Percentiles rank a stretch among this genome's conserved stretches.
phyloP scores from a whole-genome alignment of 2,113 vertebrate genomes.

The Megalops atlanticus region DNA sequence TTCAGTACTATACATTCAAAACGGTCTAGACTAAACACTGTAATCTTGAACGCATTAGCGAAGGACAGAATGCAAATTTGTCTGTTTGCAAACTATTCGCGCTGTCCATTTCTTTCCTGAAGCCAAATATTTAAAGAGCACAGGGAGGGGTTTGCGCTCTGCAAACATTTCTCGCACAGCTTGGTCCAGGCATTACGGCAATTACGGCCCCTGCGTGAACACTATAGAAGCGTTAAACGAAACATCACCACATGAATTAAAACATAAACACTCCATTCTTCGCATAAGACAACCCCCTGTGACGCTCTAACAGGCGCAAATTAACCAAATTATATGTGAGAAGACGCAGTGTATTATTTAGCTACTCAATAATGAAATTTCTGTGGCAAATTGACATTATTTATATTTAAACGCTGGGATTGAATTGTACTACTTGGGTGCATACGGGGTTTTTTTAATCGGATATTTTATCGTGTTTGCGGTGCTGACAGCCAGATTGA shows the following conservation, averaged over 20 bases:
- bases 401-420: neutral
- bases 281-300: conserved; percentile 75
- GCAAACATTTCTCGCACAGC: conserved; percentile 55
- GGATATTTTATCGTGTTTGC: too few species aligned
- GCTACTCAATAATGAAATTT: neutral
- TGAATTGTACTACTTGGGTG: too few species aligned
- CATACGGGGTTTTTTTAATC: too few species aligned
- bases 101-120: neutral
- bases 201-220: conserved; percentile 77
- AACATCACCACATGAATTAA: conserved; percentile 78
- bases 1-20: neutral
- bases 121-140: neutral
- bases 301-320: conserved; percentile 73
- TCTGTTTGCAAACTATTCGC: neutral
- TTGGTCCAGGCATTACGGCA: conserved; percentile 67
- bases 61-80: neutral
- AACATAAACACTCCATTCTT: conserved; percentile 74
- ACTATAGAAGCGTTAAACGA: conserved; percentile 70
- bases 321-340: conserved; percentile 46
- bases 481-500: neutral
- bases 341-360: neutral
- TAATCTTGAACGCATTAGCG: neutral
- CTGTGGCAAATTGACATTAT: neutral
- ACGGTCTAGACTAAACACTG: neutral
- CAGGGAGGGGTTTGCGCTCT: neutral